phyloP scores from a whole-genome alignment of 2,888 invertebrate genomes.

The Vannuccia rotundouncinata region DNA sequence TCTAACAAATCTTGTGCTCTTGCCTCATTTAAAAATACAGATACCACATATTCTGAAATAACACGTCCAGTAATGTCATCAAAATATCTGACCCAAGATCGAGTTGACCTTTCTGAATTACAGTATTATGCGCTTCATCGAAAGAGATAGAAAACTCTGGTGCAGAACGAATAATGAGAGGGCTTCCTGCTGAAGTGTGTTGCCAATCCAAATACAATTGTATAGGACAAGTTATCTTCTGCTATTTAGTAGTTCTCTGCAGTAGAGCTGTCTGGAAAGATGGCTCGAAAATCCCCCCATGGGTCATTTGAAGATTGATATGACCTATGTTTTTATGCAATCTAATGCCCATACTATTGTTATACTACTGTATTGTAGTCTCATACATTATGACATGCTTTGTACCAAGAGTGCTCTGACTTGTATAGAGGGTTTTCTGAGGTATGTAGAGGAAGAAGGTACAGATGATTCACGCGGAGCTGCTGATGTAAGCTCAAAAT shows the following conservation, averaged over 20 bases:
- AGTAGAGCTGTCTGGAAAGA: neutral
- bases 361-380: neutral
- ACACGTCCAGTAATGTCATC: neutral
- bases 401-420: slow-evolving; percentile 33
- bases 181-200: neutral
- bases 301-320: slow-evolving; percentile 25
- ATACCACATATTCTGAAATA: neutral
- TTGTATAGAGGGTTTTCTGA: slow-evolving; percentile 29
- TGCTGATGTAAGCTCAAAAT: too few species aligned
- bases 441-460: slow-evolving; percentile 20
- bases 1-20: neutral
- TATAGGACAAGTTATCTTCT: neutral
- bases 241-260: neutral
- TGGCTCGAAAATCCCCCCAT: neutral
- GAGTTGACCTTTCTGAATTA: neutral
- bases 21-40: neutral
- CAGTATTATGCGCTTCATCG: neutral
- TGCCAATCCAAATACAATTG: neutral
- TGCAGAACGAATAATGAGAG: neutral
- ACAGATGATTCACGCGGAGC: too few species aligned
- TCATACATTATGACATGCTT: slow-evolving; percentile 35
- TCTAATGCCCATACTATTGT: slow-evolving; percentile 14
- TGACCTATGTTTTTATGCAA: slow-evolving; percentile 10
- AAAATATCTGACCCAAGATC: neutral
- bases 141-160: neutral